These are phyloP conservation scores for Corydoras sp. DNA, from an alignment of 2,113 vertebrate genomes.

Conservation along the genomic window DNA sequence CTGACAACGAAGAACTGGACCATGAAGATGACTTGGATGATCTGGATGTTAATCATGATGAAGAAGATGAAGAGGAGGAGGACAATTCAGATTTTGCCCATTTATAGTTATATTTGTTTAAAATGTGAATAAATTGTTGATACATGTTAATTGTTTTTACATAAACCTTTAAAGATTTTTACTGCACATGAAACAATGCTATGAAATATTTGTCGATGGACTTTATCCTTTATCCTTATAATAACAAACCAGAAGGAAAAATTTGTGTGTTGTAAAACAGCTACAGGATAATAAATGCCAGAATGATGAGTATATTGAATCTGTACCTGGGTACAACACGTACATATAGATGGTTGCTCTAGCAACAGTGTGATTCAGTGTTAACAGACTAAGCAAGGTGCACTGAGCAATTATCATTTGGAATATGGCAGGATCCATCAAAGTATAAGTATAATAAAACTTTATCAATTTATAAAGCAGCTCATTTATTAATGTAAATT, in stretches of 20 bases:
- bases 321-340: neutral
- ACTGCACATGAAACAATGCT: neutral
- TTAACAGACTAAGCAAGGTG: constrained; percentile 14
- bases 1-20: constrained; percentile 52
- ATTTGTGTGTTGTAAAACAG: neutral
- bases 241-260: neutral
- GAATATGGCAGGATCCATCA: no score
- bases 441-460: no score
- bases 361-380: constrained; percentile 10
- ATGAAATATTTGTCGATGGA: no score
- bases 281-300: constrained; percentile 1
- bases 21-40: constrained; percentile 31
- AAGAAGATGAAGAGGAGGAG: constrained; percentile 10
- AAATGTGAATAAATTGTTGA: no score
- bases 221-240: neutral
- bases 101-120: neutral
- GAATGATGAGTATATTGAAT: constrained; percentile 5
- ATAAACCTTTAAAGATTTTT: neutral
- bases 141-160: neutral
- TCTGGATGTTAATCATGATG: constrained; percentile 1
- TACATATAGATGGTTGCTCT: neutral
- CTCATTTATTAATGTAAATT: no score
- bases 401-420: neutral
- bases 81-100: neutral
- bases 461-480: no score